These are phyloP conservation scores for Zygaena filipendulae DNA, from an alignment of 2,888 invertebrate genomes.

Conservation along the genomic window DNA sequence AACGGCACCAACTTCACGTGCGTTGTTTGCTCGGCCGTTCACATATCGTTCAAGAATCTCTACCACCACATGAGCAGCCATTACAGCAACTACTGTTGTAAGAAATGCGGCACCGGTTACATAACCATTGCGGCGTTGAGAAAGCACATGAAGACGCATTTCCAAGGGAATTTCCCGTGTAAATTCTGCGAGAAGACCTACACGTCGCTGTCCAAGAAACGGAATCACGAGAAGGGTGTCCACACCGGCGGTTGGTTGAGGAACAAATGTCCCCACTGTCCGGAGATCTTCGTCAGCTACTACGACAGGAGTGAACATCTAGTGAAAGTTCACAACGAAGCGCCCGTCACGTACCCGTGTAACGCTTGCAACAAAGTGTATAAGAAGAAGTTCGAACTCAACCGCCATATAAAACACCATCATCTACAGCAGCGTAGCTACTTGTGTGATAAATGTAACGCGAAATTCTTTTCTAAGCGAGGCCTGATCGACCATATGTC, in stretches of 20 bases:
- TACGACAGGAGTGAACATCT: constrained; percentile 54
- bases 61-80: constrained; percentile 62
- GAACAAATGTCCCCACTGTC: constrained; percentile 59
- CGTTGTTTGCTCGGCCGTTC: constrained; percentile 48
- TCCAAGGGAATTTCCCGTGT: constrained; percentile 63
- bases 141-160: constrained; percentile 57
- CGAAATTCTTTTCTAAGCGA: constrained; percentile 53
- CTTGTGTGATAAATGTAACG: constrained; percentile 50
- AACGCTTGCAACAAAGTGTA: constrained; percentile 56
- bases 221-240: constrained; percentile 55
- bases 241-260: constrained; percentile 55
- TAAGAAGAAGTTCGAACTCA: constrained; percentile 54
- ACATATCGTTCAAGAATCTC: constrained; percentile 54
- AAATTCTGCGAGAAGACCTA: constrained; percentile 62
- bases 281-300: constrained; percentile 53
- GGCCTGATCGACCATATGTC: constrained; percentile 46
- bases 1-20: constrained; percentile 47
- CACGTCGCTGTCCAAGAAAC: constrained; percentile 54
- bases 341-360: constrained; percentile 43
- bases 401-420: constrained; percentile 53
- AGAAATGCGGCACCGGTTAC: constrained; percentile 53
- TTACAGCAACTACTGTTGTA: constrained; percentile 56
- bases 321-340: constrained; percentile 44
- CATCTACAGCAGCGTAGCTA: constrained; percentile 51
- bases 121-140: constrained; percentile 55